Evolutionary conservation across 2,888 invertebrate genomes (phyloP).

Genomic region (Girardia tigrina): DNA sequence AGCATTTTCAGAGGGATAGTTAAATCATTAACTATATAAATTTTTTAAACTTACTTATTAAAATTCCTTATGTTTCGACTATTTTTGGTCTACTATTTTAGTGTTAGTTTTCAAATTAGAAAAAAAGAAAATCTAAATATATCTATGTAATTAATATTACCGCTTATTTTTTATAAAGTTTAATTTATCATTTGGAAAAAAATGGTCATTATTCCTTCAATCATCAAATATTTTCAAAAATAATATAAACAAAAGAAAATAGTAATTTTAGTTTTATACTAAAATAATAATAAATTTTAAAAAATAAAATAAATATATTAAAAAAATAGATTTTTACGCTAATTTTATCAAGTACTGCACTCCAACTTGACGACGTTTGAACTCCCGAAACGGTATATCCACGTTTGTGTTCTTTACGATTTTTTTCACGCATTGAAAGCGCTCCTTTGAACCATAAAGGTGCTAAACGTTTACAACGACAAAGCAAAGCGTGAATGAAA

Average conservation of each 20-base stretch:
- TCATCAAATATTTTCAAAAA: background rate
- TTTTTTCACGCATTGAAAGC: constrained; percentile 37
- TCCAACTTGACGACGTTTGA: constrained; percentile 32
- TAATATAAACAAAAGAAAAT: background rate
- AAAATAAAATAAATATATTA: background rate
- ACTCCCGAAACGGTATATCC: constrained; percentile 30
- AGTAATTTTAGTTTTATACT: background rate
- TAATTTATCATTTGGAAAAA: too few species aligned
- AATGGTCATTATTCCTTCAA: too few species aligned
- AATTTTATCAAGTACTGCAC: constrained; percentile 32
- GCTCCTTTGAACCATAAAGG: constrained; percentile 37
- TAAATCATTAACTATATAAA: too few species aligned
- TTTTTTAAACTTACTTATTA: too few species aligned
- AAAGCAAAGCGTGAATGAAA: constrained; percentile 30
- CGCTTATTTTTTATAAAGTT: too few species aligned
- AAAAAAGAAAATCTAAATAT: too few species aligned
- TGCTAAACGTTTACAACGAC: constrained; percentile 35
- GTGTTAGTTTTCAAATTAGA: too few species aligned
- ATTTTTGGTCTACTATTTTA: too few species aligned
- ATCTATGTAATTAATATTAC: too few species aligned
- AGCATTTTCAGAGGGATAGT: too few species aligned
- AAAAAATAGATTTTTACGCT: background rate
- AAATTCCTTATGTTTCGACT: too few species aligned
- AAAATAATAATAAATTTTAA: background rate
- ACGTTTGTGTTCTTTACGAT: constrained; percentile 34